Evolutionary conservation across 2,113 vertebrate genomes (phyloP), one percentile per base, ranked within the genome.

Genomic region (Tachysurus vachellii): DNA sequence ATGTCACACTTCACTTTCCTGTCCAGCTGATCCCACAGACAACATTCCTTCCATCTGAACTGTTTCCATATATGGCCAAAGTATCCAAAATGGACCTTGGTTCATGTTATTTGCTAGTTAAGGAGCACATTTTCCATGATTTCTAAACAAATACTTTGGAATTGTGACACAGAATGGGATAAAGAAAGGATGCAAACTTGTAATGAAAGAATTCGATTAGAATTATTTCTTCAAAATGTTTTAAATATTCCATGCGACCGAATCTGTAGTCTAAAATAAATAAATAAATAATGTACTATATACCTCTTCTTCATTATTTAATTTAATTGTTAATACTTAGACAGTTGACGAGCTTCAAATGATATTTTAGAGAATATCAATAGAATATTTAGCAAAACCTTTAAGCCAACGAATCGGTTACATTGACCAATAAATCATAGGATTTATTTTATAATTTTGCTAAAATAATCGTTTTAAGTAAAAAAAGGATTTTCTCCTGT

Each of bases 31-130:
- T 50, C 47, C 47, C 47, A 50, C 47, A 31, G 76, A 80, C 10
- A 19, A 59, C 79, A 80, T 80, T 80, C 79, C 28, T 57, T 80
- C 79, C 31, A 61, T 42, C 79, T 9, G 17, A 57, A 23, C 79
- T 42, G 28, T 59, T 59, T 61, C 79, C 56, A 80, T 80, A 80
- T 80, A 59, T 80, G 79, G 79, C 42, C 19, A 59, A 80, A 80
- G 56, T 42, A 80, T 36, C 79, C 31, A 23, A 36, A 57, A 11
- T 36, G 17, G 76, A 7, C 47, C 47, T 50, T 50, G 3, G 1
- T 36, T 36, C 79, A 36, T 23, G 56, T 31, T 56, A 31, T 6
- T 23, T n/a, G 12, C n/a, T 21, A 80, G 54, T 4, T 36, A 80
- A 59, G 23, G 31, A 80, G 53, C 1, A 5, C 16, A 36, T 57